These are phyloP conservation scores for Lepus oiostolus DNA, from an alignment of 2,797 vertebrate genomes.

Conservation along the genomic window DNA sequence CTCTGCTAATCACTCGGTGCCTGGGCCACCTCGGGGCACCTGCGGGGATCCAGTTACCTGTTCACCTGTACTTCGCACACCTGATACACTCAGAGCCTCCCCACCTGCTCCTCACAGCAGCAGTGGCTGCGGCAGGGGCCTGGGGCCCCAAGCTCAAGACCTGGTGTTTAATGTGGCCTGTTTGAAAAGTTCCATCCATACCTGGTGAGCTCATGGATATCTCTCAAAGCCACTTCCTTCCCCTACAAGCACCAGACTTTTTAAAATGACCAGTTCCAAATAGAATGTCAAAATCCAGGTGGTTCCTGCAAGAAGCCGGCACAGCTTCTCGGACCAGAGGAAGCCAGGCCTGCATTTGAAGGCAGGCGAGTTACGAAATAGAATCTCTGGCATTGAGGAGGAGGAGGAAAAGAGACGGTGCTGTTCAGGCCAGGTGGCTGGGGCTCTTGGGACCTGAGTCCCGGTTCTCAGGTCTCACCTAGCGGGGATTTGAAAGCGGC, in stretches of 20 bases:
- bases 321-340: accelerated
- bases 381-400: not conserved
- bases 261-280: not conserved
- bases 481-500: not conserved
- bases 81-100: not conserved
- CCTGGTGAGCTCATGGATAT: not conserved
- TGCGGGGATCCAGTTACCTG: not conserved
- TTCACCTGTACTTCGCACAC: not conserved
- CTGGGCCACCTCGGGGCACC: not conserved
- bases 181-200: not conserved
- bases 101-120: not conserved
- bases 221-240: slow-evolving; percentile 2
- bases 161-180: not conserved
- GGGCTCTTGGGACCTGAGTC: not conserved
- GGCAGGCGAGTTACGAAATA: not conserved
- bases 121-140: accelerated
- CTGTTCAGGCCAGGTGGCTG: not conserved
- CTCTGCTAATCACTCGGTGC: not conserved
- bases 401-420: not conserved
- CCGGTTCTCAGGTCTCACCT: not conserved
- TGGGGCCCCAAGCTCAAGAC: not conserved
- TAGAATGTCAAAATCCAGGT: not conserved
- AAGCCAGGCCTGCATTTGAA: not conserved
- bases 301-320: not conserved
- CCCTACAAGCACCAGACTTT: not conserved